Evolutionary conservation across 2,113 vertebrate species (phyloP), one percentile per base, ranked within the genome.

Genomic region (Arothron firmamentum): DNA sequence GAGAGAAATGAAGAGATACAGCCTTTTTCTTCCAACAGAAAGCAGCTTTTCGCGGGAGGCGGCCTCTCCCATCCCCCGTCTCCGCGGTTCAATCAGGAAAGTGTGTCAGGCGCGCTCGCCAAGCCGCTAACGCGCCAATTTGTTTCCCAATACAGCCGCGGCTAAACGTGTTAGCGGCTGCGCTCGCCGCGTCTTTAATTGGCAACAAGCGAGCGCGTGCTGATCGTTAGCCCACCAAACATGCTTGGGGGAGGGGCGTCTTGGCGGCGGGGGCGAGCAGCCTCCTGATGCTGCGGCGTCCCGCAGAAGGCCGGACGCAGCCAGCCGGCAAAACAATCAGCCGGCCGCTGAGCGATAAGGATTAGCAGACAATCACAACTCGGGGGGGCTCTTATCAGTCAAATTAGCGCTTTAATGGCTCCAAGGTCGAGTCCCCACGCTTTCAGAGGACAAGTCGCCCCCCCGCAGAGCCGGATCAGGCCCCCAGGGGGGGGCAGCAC

Each of bases 201-300:
- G 81, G 74, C 76, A 75, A 62, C 76, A 66, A 69, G 81, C 77
- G n/a, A n/a, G n/a, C n/a, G n/a, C n/a, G n/a, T n/a, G n/a, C n/a
- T n/a, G n/a, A n/a, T n/a, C n/a, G n/a, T n/a, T n/a, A n/a, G n/a
- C 51, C 25, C 25, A 25, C 25, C 25, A 25, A 25, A 25, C 25
- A 25, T 25, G 25, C n/a, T n/a, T n/a, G n/a, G n/a, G n/a, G n/a
- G n/a, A n/a, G n/a, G n/a, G n/a, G n/a, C n/a, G n/a, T n/a, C n/a
- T n/a, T n/a, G n/a, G n/a, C n/a, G n/a, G n/a, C n/a, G n/a, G 25
- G 5, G 25, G 25, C 25, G 25, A 25, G 25, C 25, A 25, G 3
- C 25, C 5, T n/a, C n/a, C n/a, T n/a, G 34, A 11, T 38, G 34
- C 52, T 3, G 0, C 20, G 62, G 12, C 43, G 5, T 31, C 28